phyloP scores from a whole-genome alignment of 2,113 vertebrate species.

The Speoplatyrhinus poulsoni region DNA sequence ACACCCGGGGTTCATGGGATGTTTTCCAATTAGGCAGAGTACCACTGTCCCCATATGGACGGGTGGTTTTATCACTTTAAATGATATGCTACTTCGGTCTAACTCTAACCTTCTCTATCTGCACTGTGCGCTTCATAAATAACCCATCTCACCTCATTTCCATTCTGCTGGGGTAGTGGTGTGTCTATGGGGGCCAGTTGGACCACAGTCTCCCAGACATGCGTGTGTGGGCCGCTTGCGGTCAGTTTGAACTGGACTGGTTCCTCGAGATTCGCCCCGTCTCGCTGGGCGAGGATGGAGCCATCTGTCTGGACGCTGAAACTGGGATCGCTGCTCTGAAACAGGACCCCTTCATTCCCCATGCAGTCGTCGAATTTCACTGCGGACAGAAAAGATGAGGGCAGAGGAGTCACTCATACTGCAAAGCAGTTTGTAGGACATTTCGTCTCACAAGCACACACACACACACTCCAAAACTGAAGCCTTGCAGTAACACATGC shows the following conservation, averaged over 20 bases:
- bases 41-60: constrained; percentile 54
- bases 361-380: constrained; percentile 89
- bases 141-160: constrained; percentile 77
- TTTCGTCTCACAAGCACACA: background rate
- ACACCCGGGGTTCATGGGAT: constrained; percentile 51
- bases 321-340: constrained; percentile 83
- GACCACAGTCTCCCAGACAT: constrained; percentile 82
- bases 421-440: constrained; percentile 20
- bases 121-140: background rate
- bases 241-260: constrained; percentile 84
- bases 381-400: constrained; percentile 64
- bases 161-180: constrained; percentile 52
- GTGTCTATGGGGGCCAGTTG: constrained; percentile 79
- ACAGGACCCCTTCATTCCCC: constrained; percentile 77
- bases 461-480: background rate
- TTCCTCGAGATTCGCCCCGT: constrained; percentile 73
- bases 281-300: constrained; percentile 79
- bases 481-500: background rate
- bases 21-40: constrained; percentile 67
- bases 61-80: constrained; percentile 65
- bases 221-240: constrained; percentile 71
- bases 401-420: constrained; percentile 1
- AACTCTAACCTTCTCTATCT: constrained; percentile 7
- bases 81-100: constrained; percentile 43
- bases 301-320: constrained; percentile 85